Conservation (phyloP, 2,797 vertebrate species). For the Hyperoplus immaculatus region DNA sequence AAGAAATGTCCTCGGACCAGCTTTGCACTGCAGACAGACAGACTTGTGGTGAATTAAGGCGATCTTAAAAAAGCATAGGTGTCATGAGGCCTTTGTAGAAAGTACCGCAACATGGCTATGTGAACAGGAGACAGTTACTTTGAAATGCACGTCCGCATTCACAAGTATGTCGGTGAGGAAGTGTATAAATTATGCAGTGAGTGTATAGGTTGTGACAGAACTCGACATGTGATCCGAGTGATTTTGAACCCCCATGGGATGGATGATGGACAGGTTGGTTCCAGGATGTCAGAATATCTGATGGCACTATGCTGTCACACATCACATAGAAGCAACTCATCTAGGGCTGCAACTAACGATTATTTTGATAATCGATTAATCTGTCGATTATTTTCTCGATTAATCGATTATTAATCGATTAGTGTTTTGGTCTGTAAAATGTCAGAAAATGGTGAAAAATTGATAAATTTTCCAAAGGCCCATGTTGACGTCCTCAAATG, state of each 20-base stretch:
- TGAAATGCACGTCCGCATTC: not conserved
- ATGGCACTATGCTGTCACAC: not conserved
- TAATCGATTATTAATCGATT: too few relatives aligned
- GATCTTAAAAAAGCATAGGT: not conserved
- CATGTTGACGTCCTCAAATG: too few relatives aligned
- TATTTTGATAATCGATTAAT: too few relatives aligned
- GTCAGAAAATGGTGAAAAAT: too few relatives aligned
- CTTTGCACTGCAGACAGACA: conserved; percentile 1
- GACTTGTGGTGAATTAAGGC: not conserved
- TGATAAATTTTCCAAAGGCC: too few relatives aligned
- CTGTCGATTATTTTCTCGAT: too few relatives aligned
- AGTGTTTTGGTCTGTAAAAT: too few relatives aligned
- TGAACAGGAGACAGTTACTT: not conserved
- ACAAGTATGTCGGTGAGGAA: not conserved
- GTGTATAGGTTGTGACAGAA: not conserved
- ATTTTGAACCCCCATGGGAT: not conserved
- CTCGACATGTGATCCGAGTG: not conserved
- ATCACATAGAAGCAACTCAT: too few relatives aligned
- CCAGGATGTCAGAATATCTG: not conserved
- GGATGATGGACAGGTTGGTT: not conserved
- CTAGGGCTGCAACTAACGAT: too few relatives aligned
- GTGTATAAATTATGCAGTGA: not conserved
- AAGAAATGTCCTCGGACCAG: not conserved
- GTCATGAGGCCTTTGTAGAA: not conserved
- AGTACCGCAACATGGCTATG: not conserved